phyloP scores from a whole-genome alignment of 2,888 invertebrate genomes.

The Nasonia oneida region DNA sequence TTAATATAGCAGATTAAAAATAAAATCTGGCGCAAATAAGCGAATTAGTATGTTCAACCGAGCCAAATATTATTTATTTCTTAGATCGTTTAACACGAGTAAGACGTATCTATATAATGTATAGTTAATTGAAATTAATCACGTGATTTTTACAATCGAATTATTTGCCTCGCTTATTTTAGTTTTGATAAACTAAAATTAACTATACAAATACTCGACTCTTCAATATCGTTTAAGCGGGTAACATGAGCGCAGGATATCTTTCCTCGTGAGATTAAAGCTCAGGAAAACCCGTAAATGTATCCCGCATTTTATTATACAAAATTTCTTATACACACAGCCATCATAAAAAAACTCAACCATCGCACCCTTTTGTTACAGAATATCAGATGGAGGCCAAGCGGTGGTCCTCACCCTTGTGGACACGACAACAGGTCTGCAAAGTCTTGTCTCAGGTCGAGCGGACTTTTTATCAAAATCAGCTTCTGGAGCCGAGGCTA shows the following conservation, averaged over 20 bases:
- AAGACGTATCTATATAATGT: background rate
- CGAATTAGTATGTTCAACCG: slow-evolving; percentile 5
- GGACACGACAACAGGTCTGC: slow-evolving; percentile 83
- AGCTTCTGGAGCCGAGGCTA: slow-evolving; percentile 65
- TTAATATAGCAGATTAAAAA: slow-evolving; percentile 36
- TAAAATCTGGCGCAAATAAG: slow-evolving; percentile 39
- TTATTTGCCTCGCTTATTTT: background rate
- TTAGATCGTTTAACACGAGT: background rate
- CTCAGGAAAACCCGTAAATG: background rate
- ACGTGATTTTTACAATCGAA: background rate
- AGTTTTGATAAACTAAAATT: background rate
- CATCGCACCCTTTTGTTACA: slow-evolving; percentile 70
- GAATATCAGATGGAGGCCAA: slow-evolving; percentile 84
- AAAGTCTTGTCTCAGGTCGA: slow-evolving; percentile 80
- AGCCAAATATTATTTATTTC: slow-evolving; percentile 21
- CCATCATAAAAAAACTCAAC: too few relatives aligned
- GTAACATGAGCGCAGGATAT: background rate
- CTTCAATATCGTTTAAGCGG: background rate
- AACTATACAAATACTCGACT: background rate
- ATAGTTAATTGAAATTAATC: background rate
- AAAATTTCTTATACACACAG: too few relatives aligned
- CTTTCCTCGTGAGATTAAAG: background rate
- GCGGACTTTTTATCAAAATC: slow-evolving; percentile 79
- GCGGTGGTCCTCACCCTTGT: slow-evolving; percentile 82
- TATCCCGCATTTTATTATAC: background rate